Evolutionary conservation across 2,113 vertebrate species (phyloP).

Genomic region (Microcebus griseorufus): DNA sequence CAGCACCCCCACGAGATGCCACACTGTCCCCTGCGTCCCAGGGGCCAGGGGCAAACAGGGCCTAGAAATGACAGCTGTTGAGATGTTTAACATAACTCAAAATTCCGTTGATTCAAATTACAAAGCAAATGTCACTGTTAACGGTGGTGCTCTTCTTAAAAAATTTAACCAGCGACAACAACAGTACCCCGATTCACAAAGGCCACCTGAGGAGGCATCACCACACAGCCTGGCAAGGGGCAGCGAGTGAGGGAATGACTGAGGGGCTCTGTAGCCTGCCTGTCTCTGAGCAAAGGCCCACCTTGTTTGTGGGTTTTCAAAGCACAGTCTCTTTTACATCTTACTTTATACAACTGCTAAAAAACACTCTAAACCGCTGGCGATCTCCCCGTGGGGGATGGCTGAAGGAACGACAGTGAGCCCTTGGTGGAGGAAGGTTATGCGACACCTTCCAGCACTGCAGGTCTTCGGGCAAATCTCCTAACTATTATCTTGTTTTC

Average conservation of each 20-base stretch:
- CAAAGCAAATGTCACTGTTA: neutral
- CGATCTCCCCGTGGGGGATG: neutral
- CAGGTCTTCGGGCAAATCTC: neutral
- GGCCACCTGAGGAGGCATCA: neutral
- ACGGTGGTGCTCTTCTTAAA: neutral
- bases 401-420: rapidly evolving
- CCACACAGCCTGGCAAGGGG: neutral
- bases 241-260: no score
- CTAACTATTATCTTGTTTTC: rapidly evolving
- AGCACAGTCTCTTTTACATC: neutral
- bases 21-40: neutral
- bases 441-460: rapidly evolving
- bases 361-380: no score
- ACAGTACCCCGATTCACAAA: neutral
- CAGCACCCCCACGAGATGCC: neutral
- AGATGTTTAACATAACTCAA: neutral
- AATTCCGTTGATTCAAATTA: neutral
- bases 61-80: rapidly evolving
- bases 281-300: neutral
- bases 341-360: neutral
- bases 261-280: neutral
- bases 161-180: neutral
- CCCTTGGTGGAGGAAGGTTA: rapidly evolving
- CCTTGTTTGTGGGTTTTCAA: neutral
- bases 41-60: neutral